Evolutionary conservation across 2,113 vertebrate genomes (phyloP), one percentile per base, ranked within the genome.

Genomic region (Brachyhypopomus occidentalis): DNA sequence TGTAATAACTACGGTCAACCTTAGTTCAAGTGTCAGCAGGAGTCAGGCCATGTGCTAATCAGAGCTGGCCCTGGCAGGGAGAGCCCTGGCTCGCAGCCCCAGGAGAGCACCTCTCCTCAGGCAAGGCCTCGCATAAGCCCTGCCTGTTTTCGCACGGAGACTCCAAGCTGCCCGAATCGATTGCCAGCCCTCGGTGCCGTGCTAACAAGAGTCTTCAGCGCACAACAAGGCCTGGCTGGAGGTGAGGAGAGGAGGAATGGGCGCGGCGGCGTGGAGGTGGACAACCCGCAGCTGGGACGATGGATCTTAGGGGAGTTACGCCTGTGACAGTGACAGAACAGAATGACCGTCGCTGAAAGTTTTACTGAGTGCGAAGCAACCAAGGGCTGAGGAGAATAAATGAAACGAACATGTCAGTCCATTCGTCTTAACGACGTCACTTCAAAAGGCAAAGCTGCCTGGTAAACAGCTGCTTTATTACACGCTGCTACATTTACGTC

Each of bases 181-280:
- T 81, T 78, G 30, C 4, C 22, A 73, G 62, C 56, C 64, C 70
- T n/a, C 41, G n/a, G 59, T 25, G 72, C 69, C 36, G 1, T 8
- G 6, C 52, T 81, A 72, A 72, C 73, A 76, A 84, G 77, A 76
- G 56, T 20, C 66, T 80, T 36, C 72, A 70, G 56, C 72, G 69
- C 63, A 60, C 73, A 80, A 80, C 76, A 23, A 52, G 45, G 45
- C 45, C 45, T 52, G 45, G 45, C 64, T 27, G 45, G 30, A 30
- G 2, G 52, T 30, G 8, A 60, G 66, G n/a, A 16, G 17, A 72
- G 38, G 30, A 72, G 25, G 19, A 11, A 34, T 30, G 52, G 1
- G 9, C 14, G 9, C 16, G 48, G n/a, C 30, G 30, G 30, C 3
- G 30, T 30, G 30, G 30, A 30, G 1, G 30, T 3, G 67, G 69